A percentile compares a stretch with the other conserved stretches of the same genome.
These are phyloP conservation scores for Hirtodrosophila duncani DNA, from an alignment of 2,888 invertebrate genomes.

Conservation along the genomic window DNA sequence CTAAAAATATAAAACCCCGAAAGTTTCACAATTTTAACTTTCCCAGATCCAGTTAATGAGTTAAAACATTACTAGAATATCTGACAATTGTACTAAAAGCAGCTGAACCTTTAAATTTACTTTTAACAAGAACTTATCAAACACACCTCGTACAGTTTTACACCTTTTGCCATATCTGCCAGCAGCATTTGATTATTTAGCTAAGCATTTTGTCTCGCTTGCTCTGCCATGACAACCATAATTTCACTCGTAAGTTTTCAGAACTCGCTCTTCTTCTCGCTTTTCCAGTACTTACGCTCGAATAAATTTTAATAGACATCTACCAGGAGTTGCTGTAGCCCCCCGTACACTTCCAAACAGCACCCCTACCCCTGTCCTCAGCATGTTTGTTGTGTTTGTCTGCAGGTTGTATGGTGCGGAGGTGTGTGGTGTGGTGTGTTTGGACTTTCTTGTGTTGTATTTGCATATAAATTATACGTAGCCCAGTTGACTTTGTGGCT, in stretches of 20 bases:
- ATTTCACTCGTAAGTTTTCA: constrained; percentile 48
- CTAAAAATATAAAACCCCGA: too few relatives aligned
- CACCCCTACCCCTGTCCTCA: neutral
- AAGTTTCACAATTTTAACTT: too few relatives aligned
- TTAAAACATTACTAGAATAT: too few relatives aligned
- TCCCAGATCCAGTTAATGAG: too few relatives aligned
- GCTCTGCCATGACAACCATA: constrained; percentile 49
- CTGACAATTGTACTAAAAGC: too few relatives aligned
- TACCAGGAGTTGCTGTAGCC: constrained; percentile 33
- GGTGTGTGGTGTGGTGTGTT: constrained; percentile 29
- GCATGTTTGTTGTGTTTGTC: constrained; percentile 39
- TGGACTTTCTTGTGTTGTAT: constrained; percentile 65
- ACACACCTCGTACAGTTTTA: neutral
- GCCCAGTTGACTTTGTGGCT: constrained; percentile 68
- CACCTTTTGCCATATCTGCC: constrained; percentile 6
- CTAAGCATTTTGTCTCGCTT: too few relatives aligned
- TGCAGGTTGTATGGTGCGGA: constrained; percentile 44
- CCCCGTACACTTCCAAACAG: neutral
- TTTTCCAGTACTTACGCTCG: constrained; percentile 64
- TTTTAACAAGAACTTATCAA: too few relatives aligned
- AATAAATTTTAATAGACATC: constrained; percentile 70
- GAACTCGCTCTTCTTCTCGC: constrained; percentile 38
- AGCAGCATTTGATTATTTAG: too few relatives aligned
- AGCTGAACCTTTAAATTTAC: too few relatives aligned
- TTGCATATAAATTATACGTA: constrained; percentile 70